Conservation (phyloP, 2,113 vertebrate genomes). For the Eolophus roseicapilla region DNA sequence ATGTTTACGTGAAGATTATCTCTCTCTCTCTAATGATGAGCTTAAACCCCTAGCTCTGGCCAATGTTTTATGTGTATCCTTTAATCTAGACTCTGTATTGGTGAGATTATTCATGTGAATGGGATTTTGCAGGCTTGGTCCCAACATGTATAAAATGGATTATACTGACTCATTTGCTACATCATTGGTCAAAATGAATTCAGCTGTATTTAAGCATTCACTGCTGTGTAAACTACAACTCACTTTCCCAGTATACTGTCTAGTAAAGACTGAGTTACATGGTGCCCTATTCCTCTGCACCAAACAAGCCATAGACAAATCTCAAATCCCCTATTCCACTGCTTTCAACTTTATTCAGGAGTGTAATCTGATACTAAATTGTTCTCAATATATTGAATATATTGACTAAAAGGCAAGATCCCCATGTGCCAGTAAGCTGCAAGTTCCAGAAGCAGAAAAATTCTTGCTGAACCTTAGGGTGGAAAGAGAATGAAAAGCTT, state of each 20-base stretch:
- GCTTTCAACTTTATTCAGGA: neutral
- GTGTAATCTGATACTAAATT: neutral
- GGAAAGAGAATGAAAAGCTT: neutral
- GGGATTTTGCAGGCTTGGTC: neutral
- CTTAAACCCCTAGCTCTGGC: neutral
- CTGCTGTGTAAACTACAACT: neutral
- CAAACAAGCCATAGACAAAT: neutral
- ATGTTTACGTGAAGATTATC: neutral
- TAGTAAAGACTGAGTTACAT: neutral
- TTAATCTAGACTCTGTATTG: slow-evolving; percentile 2
- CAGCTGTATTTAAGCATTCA: neutral
- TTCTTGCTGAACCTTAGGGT: neutral
- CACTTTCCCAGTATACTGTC: neutral
- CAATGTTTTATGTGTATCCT: neutral
- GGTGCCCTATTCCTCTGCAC: neutral
- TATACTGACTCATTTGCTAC: neutral
- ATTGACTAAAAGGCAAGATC: neutral
- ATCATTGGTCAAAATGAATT: neutral
- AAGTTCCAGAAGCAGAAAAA: neutral
- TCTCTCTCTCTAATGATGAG: neutral
- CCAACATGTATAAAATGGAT: neutral
- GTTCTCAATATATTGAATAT: neutral
- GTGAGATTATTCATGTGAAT: neutral
- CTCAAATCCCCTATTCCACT: neutral
- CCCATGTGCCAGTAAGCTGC: neutral